Evolutionary conservation across 2,888 invertebrate genomes (phyloP), one percentile per base, ranked within the genome.

Genomic region (Cheilosia soror): DNA sequence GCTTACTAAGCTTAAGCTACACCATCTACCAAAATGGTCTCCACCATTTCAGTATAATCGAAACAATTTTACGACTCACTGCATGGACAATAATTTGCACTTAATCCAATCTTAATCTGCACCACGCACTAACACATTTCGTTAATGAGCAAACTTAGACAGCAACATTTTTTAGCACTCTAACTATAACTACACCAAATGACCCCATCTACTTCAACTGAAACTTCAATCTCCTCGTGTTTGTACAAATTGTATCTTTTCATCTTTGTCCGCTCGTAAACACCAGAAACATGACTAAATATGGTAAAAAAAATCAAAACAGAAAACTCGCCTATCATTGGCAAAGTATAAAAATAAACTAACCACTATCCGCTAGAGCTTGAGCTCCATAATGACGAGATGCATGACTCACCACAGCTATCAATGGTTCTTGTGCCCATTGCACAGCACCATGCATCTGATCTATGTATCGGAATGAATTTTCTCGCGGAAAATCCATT

Each of bases 181-280:
- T 9, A 44, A 58, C 47, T 11, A 4, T 51, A 72, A 60, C 60
- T 31, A 31, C 60, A 3, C 31, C 25, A 51, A 72, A 40, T 60
- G 49, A 71, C 71, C 58, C 71, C 71, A 60, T 69, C 33, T 25
- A 71, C 69, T 60, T 60, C 15, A 29, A 13, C 69, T 60, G 49
- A 13, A 29, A 13, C 29, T 51, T 51, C 40, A 0, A 31, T 33
- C 42, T 15, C 20, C 44, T 33, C 58, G 20, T 7, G 31, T 60
- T 31, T 51, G 51, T 62, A 72, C 72, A 73, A 62, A 55, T 73
- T 73, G 63, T 55, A 63, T 73, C 73, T 73, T 73, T 62, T 73
- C 44, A 73, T 73, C 73, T 73, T 73, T 63, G 25, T 73, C 55
- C 53, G 47, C 49, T 58, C 49, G 57, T 31, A 25, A 49, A 37